phyloP scores from a whole-genome alignment of 2,888 invertebrate genomes.

The Oscheius sp. region DNA sequence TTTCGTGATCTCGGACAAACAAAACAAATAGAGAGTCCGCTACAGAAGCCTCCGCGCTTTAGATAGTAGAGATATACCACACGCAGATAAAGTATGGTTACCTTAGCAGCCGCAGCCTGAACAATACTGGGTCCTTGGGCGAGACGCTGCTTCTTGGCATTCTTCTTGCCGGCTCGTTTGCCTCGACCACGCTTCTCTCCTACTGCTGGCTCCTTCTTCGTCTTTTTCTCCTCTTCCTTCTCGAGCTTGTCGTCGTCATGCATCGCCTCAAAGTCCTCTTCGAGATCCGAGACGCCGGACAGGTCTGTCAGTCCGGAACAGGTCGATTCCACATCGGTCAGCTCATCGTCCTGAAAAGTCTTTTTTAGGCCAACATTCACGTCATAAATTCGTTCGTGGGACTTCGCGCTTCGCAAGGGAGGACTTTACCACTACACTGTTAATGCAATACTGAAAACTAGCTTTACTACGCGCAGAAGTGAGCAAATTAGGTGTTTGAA shows the following conservation, averaged over 20 bases:
- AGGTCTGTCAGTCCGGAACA: constrained; percentile 69
- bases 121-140: constrained; percentile 33
- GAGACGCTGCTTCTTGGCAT: constrained; percentile 47
- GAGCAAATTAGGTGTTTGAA: too few relatives aligned
- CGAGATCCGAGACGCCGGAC: constrained; percentile 68
- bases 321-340: constrained; percentile 67
- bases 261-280: constrained; percentile 53
- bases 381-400: too few relatives aligned
- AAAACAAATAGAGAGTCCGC: too few relatives aligned
- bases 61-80: neutral
- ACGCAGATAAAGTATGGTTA: too few relatives aligned
- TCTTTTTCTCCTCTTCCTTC: constrained; percentile 20
- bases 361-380: neutral
- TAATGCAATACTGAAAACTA: too few relatives aligned
- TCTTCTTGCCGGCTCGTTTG: constrained; percentile 59
- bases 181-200: constrained; percentile 43
- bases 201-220: constrained; percentile 3
- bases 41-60: too few relatives aligned
- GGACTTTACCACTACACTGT: too few relatives aligned
- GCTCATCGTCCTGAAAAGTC: constrained; percentile 52
- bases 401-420: too few relatives aligned
- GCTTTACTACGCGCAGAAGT: too few relatives aligned
- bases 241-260: constrained; percentile 44
- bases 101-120: constrained; percentile 38
- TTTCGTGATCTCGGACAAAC: too few relatives aligned